These are phyloP conservation scores for Polyodon spathula DNA, from an alignment of 2,113 vertebrate genomes.

Conservation along the genomic window DNA sequence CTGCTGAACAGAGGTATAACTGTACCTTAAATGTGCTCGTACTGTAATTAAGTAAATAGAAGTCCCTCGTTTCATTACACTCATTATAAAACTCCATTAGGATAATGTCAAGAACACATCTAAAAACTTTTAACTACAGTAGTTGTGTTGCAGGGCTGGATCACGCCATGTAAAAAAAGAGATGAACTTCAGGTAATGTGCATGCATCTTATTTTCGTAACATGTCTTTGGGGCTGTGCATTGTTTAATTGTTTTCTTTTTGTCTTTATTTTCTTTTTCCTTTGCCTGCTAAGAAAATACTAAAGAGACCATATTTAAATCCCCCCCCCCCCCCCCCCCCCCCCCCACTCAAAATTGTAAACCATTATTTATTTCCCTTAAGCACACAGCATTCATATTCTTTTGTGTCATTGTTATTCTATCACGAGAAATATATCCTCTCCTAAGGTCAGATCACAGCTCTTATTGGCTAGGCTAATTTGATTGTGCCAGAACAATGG, in stretches of 20 bases:
- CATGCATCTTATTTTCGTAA: conserved; percentile 2
- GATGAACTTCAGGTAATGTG: neutral
- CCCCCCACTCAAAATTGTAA: too few species aligned
- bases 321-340: conserved; percentile 34
- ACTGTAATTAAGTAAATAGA: too few species aligned
- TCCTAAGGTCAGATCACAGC: conserved; percentile 78
- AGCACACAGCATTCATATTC: conserved; percentile 14
- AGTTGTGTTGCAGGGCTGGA: neutral
- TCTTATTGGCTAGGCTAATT: conserved; percentile 90
- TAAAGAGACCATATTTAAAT: conserved; percentile 32
- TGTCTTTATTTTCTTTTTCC: neutral
- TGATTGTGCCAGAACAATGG: conserved; percentile 90
- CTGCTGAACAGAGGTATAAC: too few species aligned
- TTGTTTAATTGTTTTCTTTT: neutral
- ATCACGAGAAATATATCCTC: conserved; percentile 48
- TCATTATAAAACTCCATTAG: neutral
- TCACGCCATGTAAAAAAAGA: neutral
- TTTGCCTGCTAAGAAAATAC: conserved; percentile 27
- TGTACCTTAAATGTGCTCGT: too few species aligned
- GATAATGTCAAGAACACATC: neutral
- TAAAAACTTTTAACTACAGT: neutral
- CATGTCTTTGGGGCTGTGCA: neutral
- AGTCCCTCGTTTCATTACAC: too few species aligned
- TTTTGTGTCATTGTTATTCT: conserved; percentile 42
- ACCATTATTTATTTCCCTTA: conserved; percentile 16